phyloP scores from a whole-genome alignment of 2,888 invertebrate species.

The Cylloceria caligata region DNA sequence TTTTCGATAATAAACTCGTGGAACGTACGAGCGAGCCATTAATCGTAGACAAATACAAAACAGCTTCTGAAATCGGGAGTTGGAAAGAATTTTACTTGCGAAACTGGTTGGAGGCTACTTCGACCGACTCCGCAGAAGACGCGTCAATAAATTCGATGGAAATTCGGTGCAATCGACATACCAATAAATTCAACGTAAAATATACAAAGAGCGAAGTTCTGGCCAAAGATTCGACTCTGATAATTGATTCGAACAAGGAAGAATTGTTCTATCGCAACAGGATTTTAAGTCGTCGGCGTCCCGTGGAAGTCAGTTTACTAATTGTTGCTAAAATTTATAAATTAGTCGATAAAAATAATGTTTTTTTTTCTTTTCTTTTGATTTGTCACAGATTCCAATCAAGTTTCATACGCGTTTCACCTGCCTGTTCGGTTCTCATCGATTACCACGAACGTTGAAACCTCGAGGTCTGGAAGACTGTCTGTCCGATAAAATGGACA shows the following conservation, averaged over 20 bases:
- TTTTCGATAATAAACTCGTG: background rate
- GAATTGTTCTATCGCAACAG: slow-evolving; percentile 77
- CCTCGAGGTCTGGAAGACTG: slow-evolving; percentile 80
- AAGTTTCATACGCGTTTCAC: slow-evolving; percentile 77
- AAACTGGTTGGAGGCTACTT: slow-evolving; percentile 37
- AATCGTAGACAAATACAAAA: background rate
- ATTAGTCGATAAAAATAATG: background rate
- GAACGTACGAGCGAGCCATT: background rate
- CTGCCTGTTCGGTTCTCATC: slow-evolving; percentile 77
- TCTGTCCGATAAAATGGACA: slow-evolving; percentile 61
- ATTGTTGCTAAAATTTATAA: slow-evolving; percentile 23
- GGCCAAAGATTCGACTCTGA: slow-evolving; percentile 36
- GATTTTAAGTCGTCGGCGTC: slow-evolving; percentile 77
- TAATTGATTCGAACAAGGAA: slow-evolving; percentile 54
- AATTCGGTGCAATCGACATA: slow-evolving; percentile 1
- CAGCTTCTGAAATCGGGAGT: background rate
- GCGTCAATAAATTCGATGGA: background rate
- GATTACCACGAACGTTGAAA: slow-evolving; percentile 75
- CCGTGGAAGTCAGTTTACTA: slow-evolving; percentile 74
- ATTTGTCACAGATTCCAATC: slow-evolving; percentile 76
- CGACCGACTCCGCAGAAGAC: background rate
- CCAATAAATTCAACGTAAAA: slow-evolving; percentile 2
- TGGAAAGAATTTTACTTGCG: slow-evolving; percentile 53
- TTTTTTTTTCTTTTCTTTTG: background rate
- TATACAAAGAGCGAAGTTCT: slow-evolving; percentile 4